Evolutionary conservation across 30 jellyfish, hydroid and myxozoan genomes (phyloP).

Genomic region (Pelagia noctiluca): DNA sequence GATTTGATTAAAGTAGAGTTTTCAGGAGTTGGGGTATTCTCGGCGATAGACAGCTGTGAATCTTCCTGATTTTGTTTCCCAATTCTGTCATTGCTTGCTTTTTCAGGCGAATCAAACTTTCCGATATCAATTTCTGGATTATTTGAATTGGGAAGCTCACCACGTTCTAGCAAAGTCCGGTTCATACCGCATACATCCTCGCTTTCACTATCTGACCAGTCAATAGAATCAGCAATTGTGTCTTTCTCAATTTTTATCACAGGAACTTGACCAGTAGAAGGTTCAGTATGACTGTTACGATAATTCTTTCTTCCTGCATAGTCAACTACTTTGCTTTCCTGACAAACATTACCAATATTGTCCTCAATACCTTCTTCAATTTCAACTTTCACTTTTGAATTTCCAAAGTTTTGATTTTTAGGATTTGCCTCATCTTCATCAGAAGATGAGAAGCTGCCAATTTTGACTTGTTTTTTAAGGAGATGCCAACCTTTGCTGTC

Average conservation of each 20-base stretch:
- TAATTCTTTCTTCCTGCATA: background rate
- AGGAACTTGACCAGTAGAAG: background rate
- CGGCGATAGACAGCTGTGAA: constrained; percentile 20
- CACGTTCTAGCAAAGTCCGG: background rate
- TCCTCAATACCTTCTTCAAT: background rate
- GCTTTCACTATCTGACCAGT: constrained; percentile 59
- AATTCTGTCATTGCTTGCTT: background rate
- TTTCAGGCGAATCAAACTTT: constrained; percentile 60
- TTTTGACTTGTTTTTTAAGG: background rate
- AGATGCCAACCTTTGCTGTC: background rate
- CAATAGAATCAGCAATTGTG: background rate
- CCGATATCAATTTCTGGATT: background rate
- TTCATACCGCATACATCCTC: background rate
- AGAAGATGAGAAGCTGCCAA: constrained; percentile 41
- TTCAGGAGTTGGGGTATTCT: constrained; percentile 22
- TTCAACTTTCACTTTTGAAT: background rate
- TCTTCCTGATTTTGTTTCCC: background rate
- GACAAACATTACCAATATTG: background rate
- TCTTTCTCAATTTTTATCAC: background rate
- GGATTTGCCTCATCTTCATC: constrained; percentile 3
- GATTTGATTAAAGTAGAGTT: background rate
- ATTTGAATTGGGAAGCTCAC: background rate
- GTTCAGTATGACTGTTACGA: background rate
- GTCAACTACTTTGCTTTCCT: background rate
- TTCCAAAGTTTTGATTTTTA: background rate